Base-by-base conservation (phyloP, 2,113 vertebrate species). In the Semnopithecus entellus region DNA sequence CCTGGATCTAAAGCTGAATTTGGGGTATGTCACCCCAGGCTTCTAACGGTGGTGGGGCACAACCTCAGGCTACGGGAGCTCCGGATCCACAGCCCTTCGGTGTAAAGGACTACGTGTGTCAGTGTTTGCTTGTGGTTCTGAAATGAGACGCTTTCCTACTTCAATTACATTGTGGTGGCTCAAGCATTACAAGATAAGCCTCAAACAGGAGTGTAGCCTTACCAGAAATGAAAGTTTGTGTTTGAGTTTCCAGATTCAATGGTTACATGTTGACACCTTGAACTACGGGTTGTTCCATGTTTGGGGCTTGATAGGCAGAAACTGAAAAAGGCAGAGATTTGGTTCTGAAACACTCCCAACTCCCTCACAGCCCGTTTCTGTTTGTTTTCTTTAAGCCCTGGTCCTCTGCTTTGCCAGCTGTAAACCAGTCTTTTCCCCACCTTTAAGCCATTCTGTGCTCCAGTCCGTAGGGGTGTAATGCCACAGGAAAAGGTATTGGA, bases 91-190 rank as follows among this genome's bases (percentile, higher is more conserved):
- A 16, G 2, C 66, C 2, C 11, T n/a, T 76, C 32, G 50, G 75
- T 10, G 5, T 73, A 76, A 94, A 75, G 32, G 0, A 57, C 50
- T 52, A 45, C 30, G 25, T 30, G 5, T 25, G 25, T 50, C 30
- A 0, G 7, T 88, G 20, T 59, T 1, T 1, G 66, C 76, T 93
- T 90, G 85, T 1, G 59, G 68, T n/a, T 96, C 73, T 73, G 25
- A 30, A 86, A 88, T 75, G 52, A 92, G 90, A 88, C 80, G 61
- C 55, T 95, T 94, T 97, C 97, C 84, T 55, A 48, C 70, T 92
- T 75, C 75, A 35, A 0, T 96, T 96, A 88, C 81, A 88, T 35
- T 79, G 76, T 48, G 55, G 90, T 89, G 66, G 73, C 78, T 96
- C 90, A 89, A n/a, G 81, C 50, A 38, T 92, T 59, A 57, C 88